Conservation (phyloP, 2,888 invertebrate species). For the Tiliacea aurago region DNA sequence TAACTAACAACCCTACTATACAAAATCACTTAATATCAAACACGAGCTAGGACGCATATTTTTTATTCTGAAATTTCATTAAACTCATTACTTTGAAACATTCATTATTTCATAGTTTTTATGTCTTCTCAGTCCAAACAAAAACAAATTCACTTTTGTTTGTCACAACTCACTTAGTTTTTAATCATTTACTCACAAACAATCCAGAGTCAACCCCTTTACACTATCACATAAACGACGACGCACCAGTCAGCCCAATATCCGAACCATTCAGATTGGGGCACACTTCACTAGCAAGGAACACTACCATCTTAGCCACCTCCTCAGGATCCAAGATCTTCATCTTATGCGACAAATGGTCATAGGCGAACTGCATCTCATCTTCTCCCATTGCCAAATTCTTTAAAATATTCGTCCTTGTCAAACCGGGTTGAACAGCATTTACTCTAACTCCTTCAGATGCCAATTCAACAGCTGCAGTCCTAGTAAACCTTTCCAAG, state of each 20-base stretch:
- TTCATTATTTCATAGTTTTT: neutral
- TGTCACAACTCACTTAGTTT: neutral
- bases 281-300: constrained; percentile 75
- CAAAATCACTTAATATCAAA: neutral
- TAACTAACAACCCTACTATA: neutral
- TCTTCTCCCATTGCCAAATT: constrained; percentile 70
- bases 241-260: constrained; percentile 68
- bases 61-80: no score
- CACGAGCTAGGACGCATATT: neutral
- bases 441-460: constrained; percentile 74
- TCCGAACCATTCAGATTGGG: constrained; percentile 76
- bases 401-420: constrained; percentile 70
- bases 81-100: no score
- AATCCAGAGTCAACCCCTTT: neutral
- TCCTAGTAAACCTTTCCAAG: constrained; percentile 71
- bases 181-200: neutral
- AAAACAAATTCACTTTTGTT: no score
- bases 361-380: constrained; percentile 65
- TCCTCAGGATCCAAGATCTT: constrained; percentile 74
- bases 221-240: constrained; percentile 53
- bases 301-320: constrained; percentile 76
- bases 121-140: neutral
- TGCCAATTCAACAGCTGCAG: constrained; percentile 73
- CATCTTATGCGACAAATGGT: constrained; percentile 61
- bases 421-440: constrained; percentile 72